Conservation (phyloP, 2,797 vertebrate genomes). For the Gymnothorax reevesii region DNA sequence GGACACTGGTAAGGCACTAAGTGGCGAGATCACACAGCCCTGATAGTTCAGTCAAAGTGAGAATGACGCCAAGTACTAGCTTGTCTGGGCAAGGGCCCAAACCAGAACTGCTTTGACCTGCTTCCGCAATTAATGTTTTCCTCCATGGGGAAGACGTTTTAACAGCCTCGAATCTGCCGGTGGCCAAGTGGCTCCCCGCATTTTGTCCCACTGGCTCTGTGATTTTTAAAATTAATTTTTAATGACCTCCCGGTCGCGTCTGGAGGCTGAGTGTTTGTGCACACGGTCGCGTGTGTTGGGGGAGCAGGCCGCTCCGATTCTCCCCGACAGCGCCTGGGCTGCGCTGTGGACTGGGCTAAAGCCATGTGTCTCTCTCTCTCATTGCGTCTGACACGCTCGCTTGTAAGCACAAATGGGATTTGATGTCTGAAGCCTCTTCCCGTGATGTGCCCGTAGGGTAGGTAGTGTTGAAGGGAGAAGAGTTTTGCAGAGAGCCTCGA, state of each 20-base stretch:
- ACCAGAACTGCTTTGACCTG: slow-evolving; percentile 40
- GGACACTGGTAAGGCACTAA: neutral
- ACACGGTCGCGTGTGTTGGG: neutral
- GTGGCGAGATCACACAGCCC: neutral
- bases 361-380: slow-evolving; percentile 53
- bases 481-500: slow-evolving; percentile 32
- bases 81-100: slow-evolving; percentile 44
- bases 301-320: neutral
- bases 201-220: slow-evolving; percentile 32
- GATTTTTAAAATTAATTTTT: slow-evolving; percentile 20
- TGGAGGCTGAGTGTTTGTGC: slow-evolving; percentile 30
- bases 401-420: slow-evolving; percentile 61
- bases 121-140: slow-evolving; percentile 49
- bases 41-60: slow-evolving; percentile 40
- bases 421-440: slow-evolving; percentile 63
- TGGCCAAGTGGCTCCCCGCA: slow-evolving; percentile 27
- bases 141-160: neutral
- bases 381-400: slow-evolving; percentile 63
- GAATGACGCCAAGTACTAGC: slow-evolving; percentile 40
- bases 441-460: slow-evolving; percentile 62
- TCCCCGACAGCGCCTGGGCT: slow-evolving; percentile 12
- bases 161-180: slow-evolving; percentile 13
- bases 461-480: slow-evolving; percentile 59
- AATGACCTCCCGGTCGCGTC: neutral
- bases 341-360: neutral